Base-by-base conservation (phyloP, 2,113 vertebrate species). In the Pampusana beccarii region DNA sequence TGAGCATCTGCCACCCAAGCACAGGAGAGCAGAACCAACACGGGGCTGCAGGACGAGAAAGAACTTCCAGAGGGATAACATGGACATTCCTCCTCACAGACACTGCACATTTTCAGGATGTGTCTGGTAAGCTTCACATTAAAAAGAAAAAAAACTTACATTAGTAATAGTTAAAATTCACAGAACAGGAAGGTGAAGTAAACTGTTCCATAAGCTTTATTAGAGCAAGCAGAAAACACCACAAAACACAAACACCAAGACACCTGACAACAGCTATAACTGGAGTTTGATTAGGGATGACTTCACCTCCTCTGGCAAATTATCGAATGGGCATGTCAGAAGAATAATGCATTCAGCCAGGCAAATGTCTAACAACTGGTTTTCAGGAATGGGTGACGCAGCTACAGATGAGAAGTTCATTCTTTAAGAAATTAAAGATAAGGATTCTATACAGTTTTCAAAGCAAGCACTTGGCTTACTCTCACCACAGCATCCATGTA, bases 241-340 rank as follows among this genome's bases (percentile, higher is more conserved):
- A 69, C 9, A 4, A 25, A 64, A 58, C 33, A 81, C 18, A 36
- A 67, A 38, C 40, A 53, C 36, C 6, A 8, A 40, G 17, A 70
- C 29, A 70, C 38, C 40, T 34, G 58, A 34, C 10, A 24, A 31
- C 24, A 61, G 61, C 18, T 16, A 2, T 0, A 54, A 25, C 3
- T 9, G 23, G 42, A 50, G 56, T 1, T 19, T 5, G 42, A 38
- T 12, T 0, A 0, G 53, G 51, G 50, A 16, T 72, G 31, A 84
- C 20, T 24, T 77, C n/a, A 23, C 11, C 24, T 73, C 46, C 75
- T 51, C 48, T 15, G 33, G 29, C 56, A 91, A 26, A 4, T 31
- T 19, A 82, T 0, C 31, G 34, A 67, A 60, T 0, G 7, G 57
- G 16, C 66, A 85, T 0, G 0, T 72, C 40, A 3, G 25, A 75